Base-by-base conservation (phyloP, 1,140 invertebrate genomes). In the Lamellibrachia luymesi region DNA sequence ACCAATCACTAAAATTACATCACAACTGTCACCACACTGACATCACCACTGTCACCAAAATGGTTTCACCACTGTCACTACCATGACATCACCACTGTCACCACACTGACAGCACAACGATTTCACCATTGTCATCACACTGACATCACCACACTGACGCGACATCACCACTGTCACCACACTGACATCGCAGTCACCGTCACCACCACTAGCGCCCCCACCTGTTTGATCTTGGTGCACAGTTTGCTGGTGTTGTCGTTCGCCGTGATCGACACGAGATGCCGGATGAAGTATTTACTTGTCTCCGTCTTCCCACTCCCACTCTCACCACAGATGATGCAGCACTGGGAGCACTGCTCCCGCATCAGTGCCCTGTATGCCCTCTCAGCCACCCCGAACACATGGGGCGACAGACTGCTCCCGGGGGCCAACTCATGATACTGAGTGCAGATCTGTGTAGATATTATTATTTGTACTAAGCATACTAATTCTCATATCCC, bases 361-460 rank as follows among this genome's bases (percentile, higher is more conserved):
- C 96, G 99, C 98, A 50, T 98, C 96, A 99, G 96, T 96, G 98
- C 98, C 1, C 98, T 98, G 96, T 98, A 99, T 0, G 98, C 98
- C 96, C 99, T 98, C 96, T 99, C 98, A 0, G 98, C 98, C 1
- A 99, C 98, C 22, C 98, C 98, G 96, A 99, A 99, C 94, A 99
- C 99, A 96, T 99, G 99, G 0, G 99, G 99, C 95, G 99, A 98
- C 94, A 99, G 96, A 50, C 98, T 97, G 5, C 95, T 6, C 94
- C 98, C 97, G 92, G 97, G 97, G 94, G 97, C 97, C 97, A 94
- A 97, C 97, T 95, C 98, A 98, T 92, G 91, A n/a, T 91, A 91
- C 49, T 51, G 91, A n/a, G 38, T 49, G 17, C 17, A 91, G 51
- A 91, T 51, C 91, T 91, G 8, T 51, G 27, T 22, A 90, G 17